Base-by-base conservation (phyloP, 1,140 invertebrate genomes). In the Drosophila ercepeae region DNA sequence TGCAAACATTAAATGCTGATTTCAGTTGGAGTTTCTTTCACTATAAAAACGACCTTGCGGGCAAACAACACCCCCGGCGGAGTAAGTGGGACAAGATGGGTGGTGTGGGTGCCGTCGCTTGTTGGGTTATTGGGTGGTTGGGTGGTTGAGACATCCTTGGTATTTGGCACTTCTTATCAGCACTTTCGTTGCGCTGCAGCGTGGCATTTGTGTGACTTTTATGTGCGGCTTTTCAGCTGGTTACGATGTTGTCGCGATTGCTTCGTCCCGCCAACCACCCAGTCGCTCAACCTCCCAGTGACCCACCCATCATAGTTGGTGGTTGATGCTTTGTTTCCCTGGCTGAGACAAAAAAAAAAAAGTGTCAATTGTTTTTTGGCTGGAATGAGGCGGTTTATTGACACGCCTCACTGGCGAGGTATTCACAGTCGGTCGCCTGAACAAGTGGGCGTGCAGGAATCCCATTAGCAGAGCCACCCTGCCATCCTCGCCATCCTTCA, bases 371-470 rank as follows among this genome's bases (percentile, higher is more conserved):
- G 54, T 78, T 55, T 68, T 53, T 59, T 14, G 29, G 59, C n/a
- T 18, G 16, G 57, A 27, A 25, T 32, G 18, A 32, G 46, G 52
- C 44, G 36, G 21, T 39, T 39, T 67, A 72, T 64, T 75, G 74
- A 75, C 76, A 81, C 81, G 81, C 72, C 72, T 81, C 82, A 73
- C 49, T 67, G 82, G 69, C 13, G 61, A 67, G 75, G 48, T 13
- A 21, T 82, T 75, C 81, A 90, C 81, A 89, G 89, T 79, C 68
- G 83, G 82, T 65, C 88, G 89, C 65, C 53, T 72, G 68, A 81
- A 83, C 84, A 90, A 90, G 89, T 90, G 89, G 89, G 89, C 84
- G 89, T 89, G 57, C 63, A 75, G 68, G 78, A 89, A 90, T 90
- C 84, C 89, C 82, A 90, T 90, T 90, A 89, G 57, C 75, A 51